Evolutionary conservation across 2,888 invertebrate genomes (phyloP).

Genomic region (Leptinotarsa tumamoca): DNA sequence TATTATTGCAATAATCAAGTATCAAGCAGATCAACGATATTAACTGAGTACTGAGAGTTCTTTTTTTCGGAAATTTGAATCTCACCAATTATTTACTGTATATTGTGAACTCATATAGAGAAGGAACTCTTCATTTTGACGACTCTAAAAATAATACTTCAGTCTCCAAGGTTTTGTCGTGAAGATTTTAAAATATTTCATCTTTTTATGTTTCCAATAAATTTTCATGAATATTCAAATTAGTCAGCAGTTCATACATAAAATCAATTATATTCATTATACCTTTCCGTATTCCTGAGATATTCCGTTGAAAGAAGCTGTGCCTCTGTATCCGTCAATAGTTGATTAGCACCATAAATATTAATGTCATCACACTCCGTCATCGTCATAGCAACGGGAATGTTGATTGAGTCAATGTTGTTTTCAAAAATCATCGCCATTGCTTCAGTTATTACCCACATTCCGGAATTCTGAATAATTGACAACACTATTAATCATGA

Average conservation of each 20-base stretch:
- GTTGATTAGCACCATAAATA: slow-evolving; percentile 15
- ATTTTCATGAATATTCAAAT: background rate
- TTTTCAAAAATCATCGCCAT: slow-evolving; percentile 4
- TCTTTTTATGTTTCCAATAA: background rate
- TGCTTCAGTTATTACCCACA: slow-evolving; percentile 15
- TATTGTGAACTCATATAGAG: too few species aligned
- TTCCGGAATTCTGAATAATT: slow-evolving; percentile 22
- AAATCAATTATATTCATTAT: slow-evolving; percentile 1
- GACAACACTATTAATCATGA: slow-evolving; percentile 21
- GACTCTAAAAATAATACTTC: too few species aligned
- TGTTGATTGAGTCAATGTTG: slow-evolving; percentile 18
- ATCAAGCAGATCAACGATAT: too few species aligned
- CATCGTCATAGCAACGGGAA: slow-evolving; percentile 18
- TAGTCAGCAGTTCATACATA: background rate
- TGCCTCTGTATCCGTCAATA: slow-evolving; percentile 8
- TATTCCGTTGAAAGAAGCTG: slow-evolving; percentile 9
- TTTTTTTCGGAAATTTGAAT: too few species aligned
- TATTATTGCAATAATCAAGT: too few species aligned
- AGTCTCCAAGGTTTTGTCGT: background rate
- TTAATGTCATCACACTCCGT: slow-evolving; percentile 14
- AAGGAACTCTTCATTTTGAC: too few species aligned
- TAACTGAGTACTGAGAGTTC: too few species aligned
- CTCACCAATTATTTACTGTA: too few species aligned
- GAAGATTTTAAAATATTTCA: background rate
- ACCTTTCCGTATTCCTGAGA: background rate